Base-by-base conservation (phyloP, 2,888 invertebrate species). In the Pheosia tremula region DNA sequence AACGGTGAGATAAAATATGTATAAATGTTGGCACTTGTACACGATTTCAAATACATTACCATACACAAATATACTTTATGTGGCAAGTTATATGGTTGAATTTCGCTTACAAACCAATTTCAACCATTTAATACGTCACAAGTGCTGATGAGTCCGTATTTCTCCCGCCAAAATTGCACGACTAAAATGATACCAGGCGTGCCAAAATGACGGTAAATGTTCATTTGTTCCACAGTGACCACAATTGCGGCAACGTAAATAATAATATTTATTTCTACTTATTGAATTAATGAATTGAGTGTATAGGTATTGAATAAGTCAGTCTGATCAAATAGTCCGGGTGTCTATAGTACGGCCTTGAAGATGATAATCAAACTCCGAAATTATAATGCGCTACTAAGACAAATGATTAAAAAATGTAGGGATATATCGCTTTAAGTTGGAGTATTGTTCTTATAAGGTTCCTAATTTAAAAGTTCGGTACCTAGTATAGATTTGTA, bases 121-220 rank as follows among this genome's bases (percentile, higher is more conserved):
- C 8, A 11, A 45, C 66, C 53, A 57, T 61, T 60, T 56, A 57
- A 61, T 63, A 63, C 60, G 60, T 74, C 63, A 68, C 54, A 55
- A 62, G 66, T 72, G 67, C 78, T 78, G 78, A 83, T 79, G 81
- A 82, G 80, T 81, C 76, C 71, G 79, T 82, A 83, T 85, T 82
- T 88, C 87, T 88, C 79, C 84, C 87, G 87, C 89, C 89, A 87
- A 90, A 89, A 84, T 72, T 70, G 75, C 78, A 76, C 72, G 78
- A 81, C 83, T 84, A 77, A 79, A 83, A 84, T 80, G 77, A 80
- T 78, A 74, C 68, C 68, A 73, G 67, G 70, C 71, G 84, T 90
- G 89, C 91, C 90, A 90, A 90, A 81, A 83, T 80, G 79, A 79
- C 77, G 71, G 72, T 75, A 68, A 63, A 70, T 63, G 59, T 61